Evolutionary conservation across 2,797 vertebrate species (phyloP).

Genomic region (Lithobates pipiens): DNA sequence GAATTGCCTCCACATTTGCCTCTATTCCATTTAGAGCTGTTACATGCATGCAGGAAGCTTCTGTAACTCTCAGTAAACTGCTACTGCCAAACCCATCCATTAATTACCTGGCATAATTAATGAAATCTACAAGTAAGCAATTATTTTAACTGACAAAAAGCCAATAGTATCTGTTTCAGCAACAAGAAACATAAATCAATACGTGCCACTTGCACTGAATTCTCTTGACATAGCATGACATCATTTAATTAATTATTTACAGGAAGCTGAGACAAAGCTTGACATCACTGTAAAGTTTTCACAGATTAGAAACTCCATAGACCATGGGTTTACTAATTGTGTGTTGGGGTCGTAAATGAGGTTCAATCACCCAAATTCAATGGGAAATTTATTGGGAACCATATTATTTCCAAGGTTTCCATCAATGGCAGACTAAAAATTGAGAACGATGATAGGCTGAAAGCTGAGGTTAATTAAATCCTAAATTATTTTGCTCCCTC

Average conservation of each 20-base stretch:
- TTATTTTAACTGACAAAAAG: constrained; percentile 19
- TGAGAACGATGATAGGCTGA: too few relatives aligned
- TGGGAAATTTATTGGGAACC: too few relatives aligned
- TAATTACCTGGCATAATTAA: constrained; percentile 26
- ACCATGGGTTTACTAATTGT: neutral
- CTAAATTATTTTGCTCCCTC: too few relatives aligned
- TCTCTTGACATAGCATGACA: constrained; percentile 20
- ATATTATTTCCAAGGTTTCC: too few relatives aligned
- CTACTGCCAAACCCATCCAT: neutral
- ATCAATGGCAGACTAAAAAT: too few relatives aligned
- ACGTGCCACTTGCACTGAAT: neutral
- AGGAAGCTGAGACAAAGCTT: neutral
- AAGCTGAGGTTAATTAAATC: too few relatives aligned
- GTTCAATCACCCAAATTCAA: too few relatives aligned
- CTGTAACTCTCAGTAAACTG: neutral
- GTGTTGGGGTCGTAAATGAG: too few relatives aligned
- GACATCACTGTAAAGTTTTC: neutral
- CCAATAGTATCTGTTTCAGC: constrained; percentile 20
- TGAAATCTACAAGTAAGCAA: neutral
- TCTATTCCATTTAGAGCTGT: neutral
- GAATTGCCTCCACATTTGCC: too few relatives aligned
- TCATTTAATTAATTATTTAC: constrained; percentile 6
- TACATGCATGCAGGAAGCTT: neutral
- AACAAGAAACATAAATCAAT: constrained; percentile 29
- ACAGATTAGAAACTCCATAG: neutral